Evolutionary conservation across 2,888 invertebrate species (phyloP), one percentile per base, ranked within the genome.

Genomic region (Diachrysia chrysitis): DNA sequence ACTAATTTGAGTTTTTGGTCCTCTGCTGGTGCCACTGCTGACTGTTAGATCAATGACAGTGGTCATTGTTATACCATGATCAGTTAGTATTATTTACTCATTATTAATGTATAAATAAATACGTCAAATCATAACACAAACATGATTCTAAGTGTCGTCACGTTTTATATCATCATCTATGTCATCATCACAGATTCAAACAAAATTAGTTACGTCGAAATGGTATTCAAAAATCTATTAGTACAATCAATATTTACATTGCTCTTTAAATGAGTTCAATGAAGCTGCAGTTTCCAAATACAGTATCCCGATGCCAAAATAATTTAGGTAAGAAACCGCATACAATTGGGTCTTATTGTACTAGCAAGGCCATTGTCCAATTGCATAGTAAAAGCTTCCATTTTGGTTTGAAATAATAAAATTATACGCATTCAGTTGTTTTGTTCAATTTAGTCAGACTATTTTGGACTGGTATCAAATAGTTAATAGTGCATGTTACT

Each of bases 261-360:
- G 42, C n/a, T n/a, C n/a, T n/a, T n/a, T n/a, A n/a, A n/a, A n/a
- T n/a, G n/a, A n/a, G n/a, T 51, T 51, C 17, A 48, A 17, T 48
- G 46, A 17, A 12, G 61, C 35, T 46, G 21, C 42, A 19, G 51
- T 51, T 19, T 10, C 51, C 19, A 60, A 16, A 12, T 58, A 56
- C 32, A 25, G 16, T 32, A 3, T 46, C n/a, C 16, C 14, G 51
- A 68, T 68, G 76, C 68, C 71, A 71, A 76, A 69, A 48, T 61
- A 57, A 66, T 72, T 69, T 60, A n/a, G n/a, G n/a, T n/a, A 71
- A 63, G 68, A 66, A 68, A 66, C 57, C 58, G 37, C 62, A 63
- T 62, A 58, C 64, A 67, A 67, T 78, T 58, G 64, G 66, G 54
- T 69, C 63, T 67, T 64, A 68, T 68, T 70, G 69, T 65, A 55